Evolutionary conservation across 1,140 invertebrate genomes (phyloP), one percentile per base, ranked within the genome.

Genomic region (Euglossa dilemma): DNA sequence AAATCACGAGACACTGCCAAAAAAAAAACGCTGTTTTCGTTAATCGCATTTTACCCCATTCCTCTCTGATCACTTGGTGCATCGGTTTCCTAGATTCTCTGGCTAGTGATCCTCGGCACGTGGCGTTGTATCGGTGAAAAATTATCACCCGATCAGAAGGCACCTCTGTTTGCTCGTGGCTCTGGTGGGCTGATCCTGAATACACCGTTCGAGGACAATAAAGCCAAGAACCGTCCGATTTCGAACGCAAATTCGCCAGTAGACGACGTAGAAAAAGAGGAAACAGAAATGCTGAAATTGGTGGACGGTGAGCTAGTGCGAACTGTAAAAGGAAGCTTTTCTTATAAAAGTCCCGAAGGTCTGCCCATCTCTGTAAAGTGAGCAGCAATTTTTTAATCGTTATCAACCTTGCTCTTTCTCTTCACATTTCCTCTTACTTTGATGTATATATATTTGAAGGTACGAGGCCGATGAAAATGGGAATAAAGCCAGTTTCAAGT

Each of bases 401-500:
- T 16, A 16, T 16, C 5, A 3, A 70, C 47, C 9, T 36, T 16
- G 16, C 2, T 18, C n/a, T 57, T 6, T 4, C 9, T 36, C n/a
- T 20, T 11, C 0, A 7, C 23, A 8, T 45, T 25, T 11, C 16
- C 8, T 18, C 45, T 36, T 14, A 63, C 1, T 25, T 61, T 20
- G 3, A 25, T 20, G 20, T 52, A 6, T 20, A 25, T 52, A 6
- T 7, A 16, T 78, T 75, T 54, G 61, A 87, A 94, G 94, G 72
- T 94, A 94, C 72, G 90, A 87, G 73, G 94, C 94, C 14, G 93
- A 94, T 70, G 94, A 94, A 79, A 94, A 94, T 67, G 94, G 94
- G 8, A 94, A 93, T 28, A 85, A 89, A 66, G 93, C 94, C 0
- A 94, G 93, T 77, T 94, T 94, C 74, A 92, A 91, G 12, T 91